Evolutionary conservation across 2,113 vertebrate genomes (phyloP).

Genomic region (Calyptommatus sinebrachiatus): DNA sequence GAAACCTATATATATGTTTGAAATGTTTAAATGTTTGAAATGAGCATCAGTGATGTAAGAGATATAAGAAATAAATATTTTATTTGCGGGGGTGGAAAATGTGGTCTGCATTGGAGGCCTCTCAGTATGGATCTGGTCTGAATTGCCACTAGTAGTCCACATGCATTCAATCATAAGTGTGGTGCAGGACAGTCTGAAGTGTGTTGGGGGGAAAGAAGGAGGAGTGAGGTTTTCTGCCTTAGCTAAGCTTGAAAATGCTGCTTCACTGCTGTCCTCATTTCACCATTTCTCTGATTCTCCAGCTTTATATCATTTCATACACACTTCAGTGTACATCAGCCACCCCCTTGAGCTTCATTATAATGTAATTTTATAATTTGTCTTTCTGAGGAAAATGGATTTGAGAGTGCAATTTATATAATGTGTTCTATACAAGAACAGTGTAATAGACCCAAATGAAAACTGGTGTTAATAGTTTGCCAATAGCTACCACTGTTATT

Average conservation of each 20-base stretch:
- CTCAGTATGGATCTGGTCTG: too few relatives aligned
- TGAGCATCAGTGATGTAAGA: too few relatives aligned
- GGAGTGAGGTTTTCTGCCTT: background rate
- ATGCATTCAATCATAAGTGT: too few relatives aligned
- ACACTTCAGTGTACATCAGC: background rate
- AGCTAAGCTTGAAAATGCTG: slow-evolving; percentile 10
- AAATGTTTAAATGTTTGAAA: too few relatives aligned
- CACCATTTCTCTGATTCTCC: background rate
- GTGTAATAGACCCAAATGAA: background rate
- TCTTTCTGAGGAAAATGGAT: slow-evolving; percentile 1
- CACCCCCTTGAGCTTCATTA: background rate
- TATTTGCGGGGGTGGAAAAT: too few relatives aligned
- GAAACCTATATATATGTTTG: too few relatives aligned
- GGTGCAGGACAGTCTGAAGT: too few relatives aligned
- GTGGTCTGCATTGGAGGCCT: too few relatives aligned
- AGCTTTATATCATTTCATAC: background rate
- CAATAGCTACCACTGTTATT: background rate
- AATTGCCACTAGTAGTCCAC: too few relatives aligned
- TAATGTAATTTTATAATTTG: background rate
- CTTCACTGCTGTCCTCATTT: slow-evolving; percentile 19
- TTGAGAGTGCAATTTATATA: slow-evolving; percentile 18
- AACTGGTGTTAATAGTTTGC: background rate
- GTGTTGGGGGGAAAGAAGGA: too few relatives aligned
- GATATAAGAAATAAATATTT: too few relatives aligned
- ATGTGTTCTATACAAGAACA: background rate